phyloP scores from a whole-genome alignment of 2,888 invertebrate genomes.

The Neoascia interrupta region DNA sequence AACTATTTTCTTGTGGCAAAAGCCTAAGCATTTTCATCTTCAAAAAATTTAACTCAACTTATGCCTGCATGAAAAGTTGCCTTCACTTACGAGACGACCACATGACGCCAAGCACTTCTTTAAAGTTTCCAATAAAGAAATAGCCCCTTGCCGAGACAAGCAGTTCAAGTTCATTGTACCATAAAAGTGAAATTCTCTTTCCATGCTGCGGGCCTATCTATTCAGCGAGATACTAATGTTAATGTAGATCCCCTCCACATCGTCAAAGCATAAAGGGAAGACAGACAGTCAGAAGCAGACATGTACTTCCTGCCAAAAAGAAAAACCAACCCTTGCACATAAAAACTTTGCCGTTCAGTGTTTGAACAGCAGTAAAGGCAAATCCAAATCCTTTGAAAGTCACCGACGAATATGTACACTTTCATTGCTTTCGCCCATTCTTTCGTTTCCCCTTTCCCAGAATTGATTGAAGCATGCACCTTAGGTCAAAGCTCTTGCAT shows the following conservation, averaged over 20 bases:
- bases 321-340: slow-evolving; percentile 6
- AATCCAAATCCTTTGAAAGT: slow-evolving; percentile 49
- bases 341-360: no score
- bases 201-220: neutral
- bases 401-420: slow-evolving; percentile 51
- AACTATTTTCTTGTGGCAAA: no score
- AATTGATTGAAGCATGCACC: slow-evolving; percentile 14
- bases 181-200: slow-evolving; percentile 50
- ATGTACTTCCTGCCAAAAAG: slow-evolving; percentile 50
- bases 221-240: no score
- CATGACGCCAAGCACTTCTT: no score
- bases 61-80: no score
- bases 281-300: no score
- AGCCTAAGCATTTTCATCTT: no score
- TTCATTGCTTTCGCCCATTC: slow-evolving; percentile 38
- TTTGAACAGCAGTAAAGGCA: no score
- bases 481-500: slow-evolving; percentile 59
- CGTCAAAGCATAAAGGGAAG: slow-evolving; percentile 12
- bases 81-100: no score
- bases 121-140: no score
- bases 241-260: slow-evolving; percentile 22
- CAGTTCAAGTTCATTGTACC: slow-evolving; percentile 59
- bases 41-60: no score
- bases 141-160: no score
- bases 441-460: neutral